Base-by-base conservation (phyloP, 2,888 invertebrate genomes). In the Drosophila anomalipes region DNA sequence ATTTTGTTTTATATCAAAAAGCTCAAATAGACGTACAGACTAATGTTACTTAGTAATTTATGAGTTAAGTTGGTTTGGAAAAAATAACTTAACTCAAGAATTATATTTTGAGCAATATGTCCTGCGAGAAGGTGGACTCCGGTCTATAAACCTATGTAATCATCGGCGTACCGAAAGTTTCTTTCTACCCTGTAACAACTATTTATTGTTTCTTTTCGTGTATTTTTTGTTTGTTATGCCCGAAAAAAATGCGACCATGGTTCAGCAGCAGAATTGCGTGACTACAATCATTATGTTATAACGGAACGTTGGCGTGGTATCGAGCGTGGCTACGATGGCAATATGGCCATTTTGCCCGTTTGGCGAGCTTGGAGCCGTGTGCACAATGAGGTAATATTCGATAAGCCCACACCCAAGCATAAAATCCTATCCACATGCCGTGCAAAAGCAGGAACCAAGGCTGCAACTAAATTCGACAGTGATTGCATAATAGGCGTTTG, bases 351-450 rank as follows among this genome's bases (percentile, higher is more conserved):
- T 75, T 94, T 97, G 68, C 96, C 97, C 89, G 96, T 97, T 60
- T 95, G 97, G 94, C 96, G 96, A 73, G 96, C 97, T 33, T 97
- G 97, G 97, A 97, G 97, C 67, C 95, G 95, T 83, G 95, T 95
- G 94, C 93, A 95, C 93, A 94, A 94, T 89, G 95, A 96, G 92
- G 96, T 95, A 93, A 93, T 92, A 83, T 78, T 56, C 86, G 62
- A 62, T 53, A 51, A 32, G 12, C 61, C 51, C 26, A 47, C 47
- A 28, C 26, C 19, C 26, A 12, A 32, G 35, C 44, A 60, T 58
- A 54, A 58, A 63, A 70, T 49, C 22, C 63, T 37, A 62, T 62
- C 70, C 70, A 70, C 71, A 65, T 73, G 73, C 77, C 77, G 63
- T 72, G 69, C 74, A 75, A 79, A 74, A 85, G 79, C 65, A 60